Evolutionary conservation across 1,140 invertebrate species (phyloP).

Genomic region (Vanessa tameamea): DNA sequence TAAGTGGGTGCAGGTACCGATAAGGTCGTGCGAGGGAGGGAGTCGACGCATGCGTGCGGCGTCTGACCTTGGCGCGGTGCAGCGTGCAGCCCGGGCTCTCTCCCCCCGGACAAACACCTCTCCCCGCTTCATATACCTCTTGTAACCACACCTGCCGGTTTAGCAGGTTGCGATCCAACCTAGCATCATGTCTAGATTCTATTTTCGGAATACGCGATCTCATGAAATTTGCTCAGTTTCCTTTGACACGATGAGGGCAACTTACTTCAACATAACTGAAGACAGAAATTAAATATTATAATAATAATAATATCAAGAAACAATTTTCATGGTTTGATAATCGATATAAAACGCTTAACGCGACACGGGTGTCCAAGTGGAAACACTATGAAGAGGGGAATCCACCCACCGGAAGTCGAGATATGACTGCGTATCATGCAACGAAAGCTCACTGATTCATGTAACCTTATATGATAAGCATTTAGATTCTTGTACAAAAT

Average conservation of each 20-base stretch:
- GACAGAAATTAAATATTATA: neutral
- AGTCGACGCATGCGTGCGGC: constrained; percentile 66
- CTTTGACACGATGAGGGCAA: constrained; percentile 8
- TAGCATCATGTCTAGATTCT: constrained; percentile 67
- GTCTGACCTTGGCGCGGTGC: constrained; percentile 74
- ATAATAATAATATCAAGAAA: neutral
- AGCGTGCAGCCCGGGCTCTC: constrained; percentile 59
- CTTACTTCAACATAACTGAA: too few relatives aligned
- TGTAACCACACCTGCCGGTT: constrained; percentile 70
- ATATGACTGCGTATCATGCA: constrained; percentile 49
- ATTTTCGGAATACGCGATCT: constrained; percentile 47
- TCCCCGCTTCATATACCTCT: constrained; percentile 54
- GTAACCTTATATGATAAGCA: constrained; percentile 20
- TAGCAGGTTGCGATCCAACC: constrained; percentile 65
- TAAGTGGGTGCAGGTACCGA: constrained; percentile 57
- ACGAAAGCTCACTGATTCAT: constrained; percentile 53
- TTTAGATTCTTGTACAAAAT: neutral
- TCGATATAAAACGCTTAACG: constrained; percentile 32
- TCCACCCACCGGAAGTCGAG: constrained; percentile 60
- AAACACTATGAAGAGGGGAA: constrained; percentile 48
- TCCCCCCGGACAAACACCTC: constrained; percentile 48
- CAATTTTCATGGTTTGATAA: constrained; percentile 14
- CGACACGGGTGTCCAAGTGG: constrained; percentile 47
- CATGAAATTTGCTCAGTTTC: constrained; percentile 30
- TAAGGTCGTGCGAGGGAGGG: constrained; percentile 40